These are phyloP conservation scores for Hypolimnas misippus DNA, from an alignment of 2,888 invertebrate genomes.

Conservation along the genomic window DNA sequence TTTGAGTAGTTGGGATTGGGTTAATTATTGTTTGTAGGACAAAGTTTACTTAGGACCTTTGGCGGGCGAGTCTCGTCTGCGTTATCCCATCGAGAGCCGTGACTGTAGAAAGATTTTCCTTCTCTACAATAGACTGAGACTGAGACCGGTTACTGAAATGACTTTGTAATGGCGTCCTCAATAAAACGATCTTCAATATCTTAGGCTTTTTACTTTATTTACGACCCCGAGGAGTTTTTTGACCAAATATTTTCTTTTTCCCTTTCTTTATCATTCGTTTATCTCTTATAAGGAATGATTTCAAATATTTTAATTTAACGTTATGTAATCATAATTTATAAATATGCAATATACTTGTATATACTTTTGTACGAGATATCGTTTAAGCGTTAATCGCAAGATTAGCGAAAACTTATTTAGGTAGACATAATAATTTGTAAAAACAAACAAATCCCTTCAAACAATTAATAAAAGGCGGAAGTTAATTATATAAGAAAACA, in stretches of 20 bases:
- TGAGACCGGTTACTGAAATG: slow-evolving; percentile 75
- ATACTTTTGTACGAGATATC: background rate
- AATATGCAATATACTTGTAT: background rate
- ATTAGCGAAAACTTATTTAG: slow-evolving; percentile 15
- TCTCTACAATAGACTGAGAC: slow-evolving; percentile 82
- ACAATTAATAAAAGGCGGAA: too few species aligned
- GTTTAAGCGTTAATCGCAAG: too few species aligned
- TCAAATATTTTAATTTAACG: slow-evolving; percentile 4
- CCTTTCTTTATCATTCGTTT: slow-evolving; percentile 5
- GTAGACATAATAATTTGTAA: slow-evolving; percentile 18
- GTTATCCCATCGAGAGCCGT: slow-evolving; percentile 84
- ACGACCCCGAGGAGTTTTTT: slow-evolving; percentile 49
- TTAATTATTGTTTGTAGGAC: slow-evolving; percentile 67
- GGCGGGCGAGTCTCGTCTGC: slow-evolving; percentile 59
- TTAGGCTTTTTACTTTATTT: slow-evolving; percentile 71
- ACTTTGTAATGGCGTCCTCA: slow-evolving; percentile 80
- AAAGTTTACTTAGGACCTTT: slow-evolving; percentile 61
- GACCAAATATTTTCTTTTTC: slow-evolving; percentile 30
- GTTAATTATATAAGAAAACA: slow-evolving; percentile 27
- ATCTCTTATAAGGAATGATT: slow-evolving; percentile 8
- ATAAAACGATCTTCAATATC: slow-evolving; percentile 74
- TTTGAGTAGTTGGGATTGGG: slow-evolving; percentile 66
- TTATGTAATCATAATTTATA: background rate
- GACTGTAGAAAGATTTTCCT: slow-evolving; percentile 84
- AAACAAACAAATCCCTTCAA: too few species aligned